phyloP scores from a whole-genome alignment of 1,140 invertebrate species.

The Dendroctonus valens region DNA sequence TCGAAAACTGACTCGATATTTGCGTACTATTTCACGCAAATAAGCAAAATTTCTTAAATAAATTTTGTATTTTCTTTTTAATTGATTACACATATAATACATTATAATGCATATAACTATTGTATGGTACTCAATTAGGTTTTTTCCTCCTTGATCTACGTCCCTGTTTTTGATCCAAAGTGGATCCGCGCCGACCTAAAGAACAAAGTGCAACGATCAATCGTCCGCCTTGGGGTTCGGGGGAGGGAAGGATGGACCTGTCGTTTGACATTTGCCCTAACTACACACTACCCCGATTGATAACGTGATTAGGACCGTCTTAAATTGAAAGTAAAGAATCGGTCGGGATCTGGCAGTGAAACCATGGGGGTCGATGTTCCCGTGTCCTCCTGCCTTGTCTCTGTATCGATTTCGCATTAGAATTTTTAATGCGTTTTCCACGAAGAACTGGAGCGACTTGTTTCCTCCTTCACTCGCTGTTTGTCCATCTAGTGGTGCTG shows the following conservation, averaged over 20 bases:
- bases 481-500: too few relatives aligned
- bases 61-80: too few relatives aligned
- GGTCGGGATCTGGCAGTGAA: too few relatives aligned
- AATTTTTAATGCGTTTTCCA: conserved; percentile 11
- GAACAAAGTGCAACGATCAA: conserved; percentile 35
- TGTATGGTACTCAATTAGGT: neutral
- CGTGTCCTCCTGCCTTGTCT: too few relatives aligned
- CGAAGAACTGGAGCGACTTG: too few relatives aligned
- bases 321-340: conserved; percentile 34
- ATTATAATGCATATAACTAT: conserved; percentile 1
- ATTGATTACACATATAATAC: too few relatives aligned
- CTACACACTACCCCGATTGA: conserved; percentile 36
- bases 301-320: conserved; percentile 35
- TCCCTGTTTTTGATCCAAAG: too few relatives aligned
- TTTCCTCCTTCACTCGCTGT: too few relatives aligned
- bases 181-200: too few relatives aligned
- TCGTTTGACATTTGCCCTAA: conserved; percentile 27
- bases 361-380: conserved; percentile 17
- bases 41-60: too few relatives aligned
- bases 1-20: too few relatives aligned
- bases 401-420: conserved; percentile 29
- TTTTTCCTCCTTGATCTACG: conserved; percentile 22
- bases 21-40: too few relatives aligned
- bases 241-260: conserved; percentile 32
- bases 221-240: conserved; percentile 19